phyloP scores from a whole-genome alignment of 1,140 invertebrate species.

The Drosophila prosaltans region DNA sequence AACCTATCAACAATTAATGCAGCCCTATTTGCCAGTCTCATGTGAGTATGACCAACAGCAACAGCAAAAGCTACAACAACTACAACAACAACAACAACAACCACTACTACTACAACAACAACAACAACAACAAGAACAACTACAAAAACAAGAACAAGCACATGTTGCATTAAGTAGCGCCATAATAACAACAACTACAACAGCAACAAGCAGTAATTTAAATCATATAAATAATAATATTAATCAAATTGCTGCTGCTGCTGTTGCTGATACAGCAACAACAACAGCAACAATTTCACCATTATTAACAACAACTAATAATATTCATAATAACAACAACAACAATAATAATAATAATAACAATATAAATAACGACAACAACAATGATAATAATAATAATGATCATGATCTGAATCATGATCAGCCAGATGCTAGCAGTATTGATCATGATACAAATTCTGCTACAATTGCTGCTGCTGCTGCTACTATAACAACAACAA shows the following conservation, averaged over 20 bases:
- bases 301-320: conserved; percentile 18
- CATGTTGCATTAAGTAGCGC: conserved; percentile 45
- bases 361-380: conserved; percentile 17
- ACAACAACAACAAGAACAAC: conserved; percentile 64
- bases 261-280: conserved; percentile 33
- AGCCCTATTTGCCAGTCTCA: conserved; percentile 96
- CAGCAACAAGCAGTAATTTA: conserved; percentile 53
- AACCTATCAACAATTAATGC: conserved; percentile 97
- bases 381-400: conserved; percentile 6
- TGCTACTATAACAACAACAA: conserved; percentile 21
- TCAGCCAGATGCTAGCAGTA: conserved; percentile 9
- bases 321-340: conserved; percentile 13
- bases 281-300: conserved; percentile 36
- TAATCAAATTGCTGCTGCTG: conserved; percentile 49
- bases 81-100: conserved; percentile 46
- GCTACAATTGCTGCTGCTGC: conserved; percentile 25
- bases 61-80: conserved; percentile 68
- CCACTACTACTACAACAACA: conserved; percentile 49
- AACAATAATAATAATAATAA: conserved; percentile 19
- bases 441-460: conserved; percentile 11
- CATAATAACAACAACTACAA: conserved; percentile 65
- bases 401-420: conserved; percentile 22
- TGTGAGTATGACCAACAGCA: conserved; percentile 90
- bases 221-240: conserved; percentile 58
- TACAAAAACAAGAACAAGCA: conserved; percentile 63